These are phyloP conservation scores for Opisthograptis luteolata DNA, from an alignment of 2,888 invertebrate species.

Conservation along the genomic window DNA sequence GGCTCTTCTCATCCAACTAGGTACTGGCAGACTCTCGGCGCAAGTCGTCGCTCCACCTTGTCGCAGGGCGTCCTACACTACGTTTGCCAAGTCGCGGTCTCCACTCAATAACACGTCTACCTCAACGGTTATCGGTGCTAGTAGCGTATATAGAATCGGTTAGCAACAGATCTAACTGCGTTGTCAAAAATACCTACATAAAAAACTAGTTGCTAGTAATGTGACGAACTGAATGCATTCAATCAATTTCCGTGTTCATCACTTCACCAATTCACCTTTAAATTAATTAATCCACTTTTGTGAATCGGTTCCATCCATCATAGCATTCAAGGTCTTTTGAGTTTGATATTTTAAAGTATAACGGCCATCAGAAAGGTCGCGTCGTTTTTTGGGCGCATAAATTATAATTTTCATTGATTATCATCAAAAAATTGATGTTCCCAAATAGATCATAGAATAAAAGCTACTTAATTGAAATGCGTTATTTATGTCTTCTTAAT, in stretches of 20 bases:
- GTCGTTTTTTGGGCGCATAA: no score
- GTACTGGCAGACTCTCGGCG: no score
- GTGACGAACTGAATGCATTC: background rate
- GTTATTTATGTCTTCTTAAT: background rate
- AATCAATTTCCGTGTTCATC: conserved; percentile 12
- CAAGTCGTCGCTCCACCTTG: no score
- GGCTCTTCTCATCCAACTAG: no score
- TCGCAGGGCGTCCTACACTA: no score
- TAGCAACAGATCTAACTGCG: no score
- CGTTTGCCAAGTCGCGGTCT: no score
- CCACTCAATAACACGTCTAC: no score
- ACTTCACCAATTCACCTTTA: conserved; percentile 18
- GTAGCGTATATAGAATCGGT: no score
- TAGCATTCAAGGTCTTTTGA: conserved; percentile 5
- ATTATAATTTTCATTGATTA: no score
- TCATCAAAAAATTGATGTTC: background rate
- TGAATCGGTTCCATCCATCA: conserved; percentile 5
- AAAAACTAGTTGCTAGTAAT: conserved; percentile 8
- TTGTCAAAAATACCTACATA: no score
- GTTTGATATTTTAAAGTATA: background rate
- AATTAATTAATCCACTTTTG: conserved; percentile 17
- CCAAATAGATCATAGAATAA: background rate
- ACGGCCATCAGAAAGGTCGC: conserved; percentile 8
- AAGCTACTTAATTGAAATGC: background rate
- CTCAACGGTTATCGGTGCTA: no score